Evolutionary conservation across 1,140 invertebrate genomes (phyloP), one percentile per base, ranked within the genome.

Genomic region (Trachymyrmex septentrionalis): DNA sequence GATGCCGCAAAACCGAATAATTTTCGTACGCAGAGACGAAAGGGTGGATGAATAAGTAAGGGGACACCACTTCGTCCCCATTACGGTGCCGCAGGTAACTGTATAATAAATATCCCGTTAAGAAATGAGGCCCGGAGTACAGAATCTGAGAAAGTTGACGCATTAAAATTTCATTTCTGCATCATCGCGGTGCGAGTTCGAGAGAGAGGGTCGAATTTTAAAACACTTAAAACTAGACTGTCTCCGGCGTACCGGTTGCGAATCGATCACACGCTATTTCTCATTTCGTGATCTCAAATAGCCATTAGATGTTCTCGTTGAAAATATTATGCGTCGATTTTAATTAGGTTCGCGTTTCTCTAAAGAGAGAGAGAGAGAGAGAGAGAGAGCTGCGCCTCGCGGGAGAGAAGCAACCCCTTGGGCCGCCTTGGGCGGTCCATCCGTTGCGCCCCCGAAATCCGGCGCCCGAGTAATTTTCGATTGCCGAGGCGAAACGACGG

Each of bases 21-120:
- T 92, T 94, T 93, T 92, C 93, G 94, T 92, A 93, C 93, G 89
- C 76, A 88, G 90, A 94, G 92, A 91, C 92, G 91, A 92, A 92
- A 89, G 82, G 88, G 85, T 87, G 87, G 86, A 94, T 95, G 93
- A 95, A 95, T 95, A 94, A 95, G 92, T 94, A 90, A 95, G 92
- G 94, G 93, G 93, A 94, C 94, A 93, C 94, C 92, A 93, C 92
- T 93, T 93, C 94, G 87, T 87, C 80, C 80, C 92, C 92, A 93
- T 93, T 94, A 92, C 90, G 88, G 44, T 53, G 44, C 38, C 67
- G 6, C 61, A 53, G 24, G 30, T 71, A 81, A 48, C 57, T 48
- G 6, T 6, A 19, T 38, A 30, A 81, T 44, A 81, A 72, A 44
- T 81, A 57, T 1, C 21, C 6, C 21, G 19, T 44, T 16, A 55